phyloP scores from a whole-genome alignment of 2,888 invertebrate genomes.

The Yponomeuta evonymella region DNA sequence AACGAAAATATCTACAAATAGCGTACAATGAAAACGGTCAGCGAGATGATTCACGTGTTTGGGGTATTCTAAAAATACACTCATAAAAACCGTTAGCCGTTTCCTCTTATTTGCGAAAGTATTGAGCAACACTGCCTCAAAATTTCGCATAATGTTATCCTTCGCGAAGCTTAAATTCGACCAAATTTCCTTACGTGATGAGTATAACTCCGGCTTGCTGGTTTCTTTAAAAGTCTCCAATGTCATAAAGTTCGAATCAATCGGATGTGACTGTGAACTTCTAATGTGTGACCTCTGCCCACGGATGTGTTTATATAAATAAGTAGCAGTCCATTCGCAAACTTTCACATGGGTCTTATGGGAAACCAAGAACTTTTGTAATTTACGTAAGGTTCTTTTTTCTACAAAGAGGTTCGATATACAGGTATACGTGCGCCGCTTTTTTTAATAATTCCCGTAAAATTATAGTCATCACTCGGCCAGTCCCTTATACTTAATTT shows the following conservation, averaged over 20 bases:
- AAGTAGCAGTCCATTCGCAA: conserved; percentile 19
- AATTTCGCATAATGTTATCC: not conserved
- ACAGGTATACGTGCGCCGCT: too few relatives aligned
- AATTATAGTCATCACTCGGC: too few relatives aligned
- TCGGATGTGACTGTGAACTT: conserved; percentile 11
- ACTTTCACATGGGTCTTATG: conserved; percentile 45
- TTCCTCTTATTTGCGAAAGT: conserved; percentile 48
- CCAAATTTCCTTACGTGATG: conserved; percentile 33
- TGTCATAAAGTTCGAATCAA: conserved; percentile 8
- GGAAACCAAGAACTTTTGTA: conserved; percentile 25
- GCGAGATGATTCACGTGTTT: conserved; percentile 63
- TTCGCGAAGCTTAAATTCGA: conserved; percentile 34
- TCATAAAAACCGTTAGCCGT: conserved; percentile 62
- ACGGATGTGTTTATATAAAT: conserved; percentile 1
- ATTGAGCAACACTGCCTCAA: conserved; percentile 47
- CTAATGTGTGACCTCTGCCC: conserved; percentile 7
- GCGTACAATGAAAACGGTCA: conserved; percentile 38
- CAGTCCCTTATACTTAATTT: too few relatives aligned
- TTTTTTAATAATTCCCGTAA: too few relatives aligned
- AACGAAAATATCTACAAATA: not conserved
- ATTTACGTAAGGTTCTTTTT: too few relatives aligned
- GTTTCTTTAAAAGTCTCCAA: conserved; percentile 1
- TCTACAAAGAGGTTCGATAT: too few relatives aligned
- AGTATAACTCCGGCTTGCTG: conserved; percentile 1
- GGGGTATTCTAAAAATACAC: conserved; percentile 59